Evolutionary conservation across 2,888 invertebrate species (phyloP).

Genomic region (Epirrhoe tristata): DNA sequence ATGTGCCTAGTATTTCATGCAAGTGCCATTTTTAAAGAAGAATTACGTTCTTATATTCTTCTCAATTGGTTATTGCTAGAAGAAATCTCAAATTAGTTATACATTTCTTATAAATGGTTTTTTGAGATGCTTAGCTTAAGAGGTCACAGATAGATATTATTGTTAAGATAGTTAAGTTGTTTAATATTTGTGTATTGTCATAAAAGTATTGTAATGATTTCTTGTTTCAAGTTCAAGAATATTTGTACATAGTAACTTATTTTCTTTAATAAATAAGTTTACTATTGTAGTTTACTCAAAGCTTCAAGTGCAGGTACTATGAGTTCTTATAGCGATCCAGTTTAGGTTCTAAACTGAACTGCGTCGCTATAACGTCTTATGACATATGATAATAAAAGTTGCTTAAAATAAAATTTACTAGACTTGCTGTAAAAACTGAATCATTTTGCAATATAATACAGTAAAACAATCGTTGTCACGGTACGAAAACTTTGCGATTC

Average conservation of each 20-base stretch:
- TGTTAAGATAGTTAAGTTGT: neutral
- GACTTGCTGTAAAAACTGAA: too few species aligned
- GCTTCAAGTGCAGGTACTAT: constrained; percentile 11
- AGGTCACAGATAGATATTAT: constrained; percentile 40
- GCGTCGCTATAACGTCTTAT: too few species aligned
- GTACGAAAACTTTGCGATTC: too few species aligned
- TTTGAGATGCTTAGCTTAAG: constrained; percentile 33
- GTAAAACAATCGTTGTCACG: too few species aligned
- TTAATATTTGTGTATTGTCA: constrained; percentile 29
- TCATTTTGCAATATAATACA: too few species aligned
- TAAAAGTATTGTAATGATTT: constrained; percentile 8
- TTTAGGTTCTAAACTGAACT: too few species aligned
- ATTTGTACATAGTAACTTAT: constrained; percentile 15
- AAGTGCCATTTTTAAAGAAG: constrained; percentile 71
- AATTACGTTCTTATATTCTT: constrained; percentile 60
- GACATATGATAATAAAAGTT: too few species aligned
- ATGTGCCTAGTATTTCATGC: constrained; percentile 65
- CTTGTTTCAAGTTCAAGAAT: neutral
- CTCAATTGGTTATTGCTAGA: constrained; percentile 62
- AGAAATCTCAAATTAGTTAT: constrained; percentile 57
- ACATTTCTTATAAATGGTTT: constrained; percentile 1
- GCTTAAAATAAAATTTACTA: too few species aligned
- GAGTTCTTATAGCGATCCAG: too few species aligned
- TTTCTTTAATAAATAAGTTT: constrained; percentile 15
- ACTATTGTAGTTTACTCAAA: constrained; percentile 2